Conservation (phyloP, 2,113 vertebrate genomes). For the Ramphastos sulfuratus region DNA sequence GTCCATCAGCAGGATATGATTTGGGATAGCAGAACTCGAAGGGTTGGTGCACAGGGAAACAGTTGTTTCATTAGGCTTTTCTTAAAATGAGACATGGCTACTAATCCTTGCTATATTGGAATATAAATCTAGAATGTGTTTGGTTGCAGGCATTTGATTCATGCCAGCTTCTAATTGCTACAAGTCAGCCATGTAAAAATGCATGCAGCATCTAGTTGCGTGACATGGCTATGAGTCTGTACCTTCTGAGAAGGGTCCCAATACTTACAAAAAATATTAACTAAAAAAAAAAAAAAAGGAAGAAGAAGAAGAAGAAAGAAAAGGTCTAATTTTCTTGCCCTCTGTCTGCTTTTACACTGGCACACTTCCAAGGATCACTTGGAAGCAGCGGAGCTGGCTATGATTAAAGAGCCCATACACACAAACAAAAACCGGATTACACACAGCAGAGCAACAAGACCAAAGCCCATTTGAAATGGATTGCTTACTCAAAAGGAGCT, state of each 20-base stretch:
- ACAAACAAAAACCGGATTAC: conserved; percentile 55
- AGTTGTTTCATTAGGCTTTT: not conserved
- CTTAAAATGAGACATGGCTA: not conserved
- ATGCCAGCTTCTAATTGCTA: not conserved
- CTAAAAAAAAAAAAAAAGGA: not conserved
- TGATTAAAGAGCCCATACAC: conserved; percentile 46
- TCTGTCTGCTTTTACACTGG: conserved; percentile 2
- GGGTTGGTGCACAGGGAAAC: not conserved
- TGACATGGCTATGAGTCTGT: not conserved
- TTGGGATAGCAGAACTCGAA: not conserved
- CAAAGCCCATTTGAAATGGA: conserved; percentile 60
- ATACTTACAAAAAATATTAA: too few species aligned
- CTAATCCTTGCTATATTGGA: not conserved
- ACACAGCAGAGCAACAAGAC: conserved; percentile 48
- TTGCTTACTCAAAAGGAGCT: conserved; percentile 54
- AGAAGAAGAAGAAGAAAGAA: too few species aligned
- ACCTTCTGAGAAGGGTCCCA: not conserved
- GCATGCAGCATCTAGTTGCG: not conserved
- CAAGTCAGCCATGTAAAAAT: not conserved
- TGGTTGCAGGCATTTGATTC: not conserved
- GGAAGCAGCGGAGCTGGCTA: conserved; percentile 1
- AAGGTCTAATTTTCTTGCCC: not conserved
- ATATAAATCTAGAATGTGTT: not conserved
- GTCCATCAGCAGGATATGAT: too few species aligned
- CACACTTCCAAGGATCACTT: conserved; percentile 37